Evolutionary conservation across 2,888 invertebrate genomes (phyloP).

Genomic region (Drosophila quinaria): DNA sequence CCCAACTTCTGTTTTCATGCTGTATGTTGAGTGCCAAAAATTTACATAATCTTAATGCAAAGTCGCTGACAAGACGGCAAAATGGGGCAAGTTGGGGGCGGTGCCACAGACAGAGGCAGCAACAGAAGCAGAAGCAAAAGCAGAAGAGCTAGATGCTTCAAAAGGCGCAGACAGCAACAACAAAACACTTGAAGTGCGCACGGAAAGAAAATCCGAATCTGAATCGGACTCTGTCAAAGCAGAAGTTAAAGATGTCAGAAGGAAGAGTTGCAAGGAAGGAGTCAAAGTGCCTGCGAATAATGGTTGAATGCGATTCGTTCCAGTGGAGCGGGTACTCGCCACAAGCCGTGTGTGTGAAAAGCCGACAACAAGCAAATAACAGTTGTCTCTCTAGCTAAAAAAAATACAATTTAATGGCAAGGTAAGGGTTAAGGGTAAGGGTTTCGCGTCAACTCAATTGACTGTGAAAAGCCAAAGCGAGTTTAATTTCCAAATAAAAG

Average conservation of each 20-base stretch:
- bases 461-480: constrained; percentile 77
- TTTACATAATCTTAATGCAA: constrained; percentile 82
- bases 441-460: constrained; percentile 69
- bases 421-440: constrained; percentile 15
- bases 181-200: constrained; percentile 46
- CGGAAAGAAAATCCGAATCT: constrained; percentile 15
- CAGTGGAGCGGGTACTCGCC: constrained; percentile 22
- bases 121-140: constrained; percentile 4
- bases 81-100: constrained; percentile 5
- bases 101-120: not conserved
- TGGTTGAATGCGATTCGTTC: constrained; percentile 59
- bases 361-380: constrained; percentile 68
- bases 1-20: not conserved
- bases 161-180: constrained; percentile 62
- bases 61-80: constrained; percentile 23
- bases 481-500: constrained; percentile 79
- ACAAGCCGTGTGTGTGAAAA: constrained; percentile 47
- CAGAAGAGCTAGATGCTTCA: constrained; percentile 23
- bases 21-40: constrained; percentile 47
- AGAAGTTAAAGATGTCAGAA: constrained; percentile 8
- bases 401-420: not conserved
- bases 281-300: constrained; percentile 66
- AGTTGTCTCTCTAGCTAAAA: constrained; percentile 18
- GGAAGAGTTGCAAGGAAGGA: constrained; percentile 6
- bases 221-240: not conserved